Conservation (phyloP, 2,888 invertebrate genomes). For the Polyommatus icarus region DNA sequence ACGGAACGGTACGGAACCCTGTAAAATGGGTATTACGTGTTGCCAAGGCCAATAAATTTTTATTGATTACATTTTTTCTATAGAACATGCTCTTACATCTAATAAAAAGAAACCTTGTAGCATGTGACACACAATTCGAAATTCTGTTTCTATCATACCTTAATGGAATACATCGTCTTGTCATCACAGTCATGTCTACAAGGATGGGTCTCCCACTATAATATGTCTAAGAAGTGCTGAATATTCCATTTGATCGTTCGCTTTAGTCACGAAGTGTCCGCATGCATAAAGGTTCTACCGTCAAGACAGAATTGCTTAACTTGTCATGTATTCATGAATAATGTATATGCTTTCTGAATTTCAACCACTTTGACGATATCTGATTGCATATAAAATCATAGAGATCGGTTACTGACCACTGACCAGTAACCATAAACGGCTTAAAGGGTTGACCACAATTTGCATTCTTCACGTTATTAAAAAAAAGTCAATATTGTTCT, state of each 20-base stretch:
- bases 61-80: too few species aligned
- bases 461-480: too few species aligned
- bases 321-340: constrained; percentile 21
- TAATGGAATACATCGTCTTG: background rate
- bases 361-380: background rate
- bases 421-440: too few species aligned
- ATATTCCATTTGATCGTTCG: constrained; percentile 20
- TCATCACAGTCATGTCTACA: background rate
- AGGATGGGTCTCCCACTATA: background rate
- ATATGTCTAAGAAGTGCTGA: constrained; percentile 9
- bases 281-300: background rate
- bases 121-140: too few species aligned
- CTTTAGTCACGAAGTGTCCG: constrained; percentile 14
- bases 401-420: background rate
- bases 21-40: too few species aligned
- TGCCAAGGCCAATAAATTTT: too few species aligned
- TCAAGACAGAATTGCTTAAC: constrained; percentile 24
- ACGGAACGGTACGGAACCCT: too few species aligned
- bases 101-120: too few species aligned
- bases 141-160: background rate
- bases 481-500: too few species aligned
- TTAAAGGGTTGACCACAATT: too few species aligned
- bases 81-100: too few species aligned
- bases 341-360: constrained; percentile 19
- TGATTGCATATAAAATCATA: constrained; percentile 1